Percentiles rank a stretch among this genome's conserved stretches.
phyloP scores from a whole-genome alignment of 2,888 invertebrate species.

The Leptinotarsa tumamoca region DNA sequence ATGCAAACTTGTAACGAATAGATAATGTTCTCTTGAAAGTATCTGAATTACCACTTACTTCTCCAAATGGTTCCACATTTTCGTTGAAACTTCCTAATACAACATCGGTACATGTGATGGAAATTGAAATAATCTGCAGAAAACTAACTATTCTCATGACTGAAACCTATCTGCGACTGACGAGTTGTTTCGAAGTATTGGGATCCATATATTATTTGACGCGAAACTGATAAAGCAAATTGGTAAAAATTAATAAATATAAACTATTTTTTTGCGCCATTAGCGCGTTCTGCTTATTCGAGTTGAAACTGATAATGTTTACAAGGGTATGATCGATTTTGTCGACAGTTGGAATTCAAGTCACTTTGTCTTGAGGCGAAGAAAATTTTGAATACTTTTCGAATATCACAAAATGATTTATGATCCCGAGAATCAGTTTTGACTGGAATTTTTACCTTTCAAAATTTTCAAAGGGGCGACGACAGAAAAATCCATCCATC shows the following conservation, averaged over 20 bases:
- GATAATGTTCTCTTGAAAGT: neutral
- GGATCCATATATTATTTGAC: neutral
- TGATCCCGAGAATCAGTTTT: no score
- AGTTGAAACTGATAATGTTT: neutral
- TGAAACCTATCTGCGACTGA: neutral
- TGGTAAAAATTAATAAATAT: neutral
- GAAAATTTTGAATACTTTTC: no score
- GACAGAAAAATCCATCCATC: no score
- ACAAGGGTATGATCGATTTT: neutral
- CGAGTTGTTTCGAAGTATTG: neutral
- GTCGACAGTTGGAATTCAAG: neutral
- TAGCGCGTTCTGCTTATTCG: slow-evolving; percentile 8
- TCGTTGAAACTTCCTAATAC: neutral
- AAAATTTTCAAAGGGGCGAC: no score
- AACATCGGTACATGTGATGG: neutral
- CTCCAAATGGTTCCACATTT: neutral
- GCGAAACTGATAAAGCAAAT: neutral
- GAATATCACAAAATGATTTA: no score
- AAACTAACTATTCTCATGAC: neutral
- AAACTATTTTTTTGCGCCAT: neutral
- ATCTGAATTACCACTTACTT: neutral
- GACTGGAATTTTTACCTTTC: no score
- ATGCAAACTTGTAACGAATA: no score
- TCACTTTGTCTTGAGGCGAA: no score
- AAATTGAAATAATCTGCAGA: neutral